Percentiles rank a stretch among this genome's conserved stretches.
Conservation (phyloP, 2,113 vertebrate species). For the Neodontobutis hainanensis region DNA sequence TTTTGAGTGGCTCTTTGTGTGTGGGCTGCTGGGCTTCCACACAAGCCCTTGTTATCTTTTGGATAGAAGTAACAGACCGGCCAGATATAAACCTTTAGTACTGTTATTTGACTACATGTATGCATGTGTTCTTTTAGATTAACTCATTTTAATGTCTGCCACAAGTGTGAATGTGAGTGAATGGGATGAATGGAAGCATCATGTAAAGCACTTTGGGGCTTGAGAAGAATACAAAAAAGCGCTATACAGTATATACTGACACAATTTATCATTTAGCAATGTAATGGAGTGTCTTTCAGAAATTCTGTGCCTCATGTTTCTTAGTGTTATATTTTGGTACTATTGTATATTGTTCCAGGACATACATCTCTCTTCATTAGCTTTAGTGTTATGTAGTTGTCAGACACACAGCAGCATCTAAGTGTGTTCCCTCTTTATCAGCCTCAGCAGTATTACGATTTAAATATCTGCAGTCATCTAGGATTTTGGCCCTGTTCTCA, state of each 20-base stretch:
- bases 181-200: too few relatives aligned
- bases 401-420: slow-evolving; percentile 23
- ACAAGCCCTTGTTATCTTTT: slow-evolving; percentile 62
- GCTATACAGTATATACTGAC: too few relatives aligned
- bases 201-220: too few relatives aligned
- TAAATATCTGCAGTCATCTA: slow-evolving; percentile 42
- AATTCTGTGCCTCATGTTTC: slow-evolving; percentile 8
- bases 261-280: background rate
- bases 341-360: background rate
- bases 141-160: background rate
- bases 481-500: slow-evolving; percentile 13
- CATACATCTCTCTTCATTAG: slow-evolving; percentile 13
- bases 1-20: slow-evolving; percentile 66
- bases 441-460: slow-evolving; percentile 50
- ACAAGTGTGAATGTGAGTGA: too few relatives aligned
- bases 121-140: background rate
- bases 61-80: slow-evolving; percentile 66
- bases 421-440: slow-evolving; percentile 32
- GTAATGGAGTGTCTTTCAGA: background rate
- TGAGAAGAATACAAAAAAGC: too few relatives aligned
- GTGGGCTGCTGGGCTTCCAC: slow-evolving; percentile 74
- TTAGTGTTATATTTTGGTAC: background rate
- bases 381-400: slow-evolving; percentile 19
- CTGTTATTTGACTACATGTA: background rate
- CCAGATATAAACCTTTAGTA: slow-evolving; percentile 18